phyloP scores from a whole-genome alignment of 2,113 vertebrate species.

The Nothocercus nigrocapillus region DNA sequence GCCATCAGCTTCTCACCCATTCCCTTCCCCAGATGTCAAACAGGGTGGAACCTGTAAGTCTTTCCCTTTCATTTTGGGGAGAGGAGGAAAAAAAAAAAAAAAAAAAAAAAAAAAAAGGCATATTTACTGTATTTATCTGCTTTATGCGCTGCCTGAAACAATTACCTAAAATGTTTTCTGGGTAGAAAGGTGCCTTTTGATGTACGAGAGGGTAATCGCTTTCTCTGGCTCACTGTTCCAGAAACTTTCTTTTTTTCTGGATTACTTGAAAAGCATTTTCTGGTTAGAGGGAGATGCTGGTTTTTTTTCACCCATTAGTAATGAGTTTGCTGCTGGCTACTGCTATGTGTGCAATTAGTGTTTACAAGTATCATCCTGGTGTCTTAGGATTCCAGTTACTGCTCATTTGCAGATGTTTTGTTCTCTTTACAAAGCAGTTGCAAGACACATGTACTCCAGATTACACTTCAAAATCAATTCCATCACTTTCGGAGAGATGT shows the following conservation, averaged over 20 bases:
- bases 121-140: neutral
- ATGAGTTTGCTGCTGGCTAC: neutral
- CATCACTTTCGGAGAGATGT: neutral
- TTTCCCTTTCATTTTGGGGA: neutral
- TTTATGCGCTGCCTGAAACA: neutral
- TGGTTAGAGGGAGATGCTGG: neutral
- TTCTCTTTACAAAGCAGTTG: too few relatives aligned
- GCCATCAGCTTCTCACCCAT: neutral
- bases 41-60: neutral
- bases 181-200: neutral
- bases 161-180: neutral
- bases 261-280: neutral
- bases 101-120: too few relatives aligned
- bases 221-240: neutral
- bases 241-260: neutral
- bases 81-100: too few relatives aligned
- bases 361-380: neutral
- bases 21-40: neutral
- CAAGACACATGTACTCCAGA: too few relatives aligned
- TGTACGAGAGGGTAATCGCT: neutral
- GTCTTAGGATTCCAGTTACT: neutral
- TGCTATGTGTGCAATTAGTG: neutral
- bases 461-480: too few relatives aligned
- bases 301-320: too few relatives aligned
- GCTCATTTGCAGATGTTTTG: neutral